Base-by-base conservation (phyloP, 2,113 vertebrate genomes). In the Grantiella picta region DNA sequence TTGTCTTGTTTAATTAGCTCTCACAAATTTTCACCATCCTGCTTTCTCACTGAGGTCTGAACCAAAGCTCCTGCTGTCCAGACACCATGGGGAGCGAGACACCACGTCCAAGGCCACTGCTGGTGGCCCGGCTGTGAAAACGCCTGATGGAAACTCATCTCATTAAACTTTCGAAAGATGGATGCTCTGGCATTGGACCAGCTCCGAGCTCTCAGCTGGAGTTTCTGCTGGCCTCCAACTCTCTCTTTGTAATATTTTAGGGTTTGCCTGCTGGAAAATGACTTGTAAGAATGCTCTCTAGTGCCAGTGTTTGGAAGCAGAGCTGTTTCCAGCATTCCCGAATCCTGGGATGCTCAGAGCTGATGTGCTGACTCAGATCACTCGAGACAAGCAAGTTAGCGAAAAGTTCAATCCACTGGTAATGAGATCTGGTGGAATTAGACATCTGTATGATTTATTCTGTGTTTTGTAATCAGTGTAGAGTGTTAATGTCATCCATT, bases 281-380 rank as follows among this genome's bases (percentile, higher is more conserved):
- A 96, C 90, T 96, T 97, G 82, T 70, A 93, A 93, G 88, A 96
- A 95, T 96, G 92, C 69, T 94, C 64, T 85, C 68, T 59, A 94
- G 80, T 3, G 60, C 90, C 86, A 97, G 95, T 24, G 61, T 93
- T 96, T 95, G 94, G 95, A 96, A 97, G 21, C 53, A 93, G 80
- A 95, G 78, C 88, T 4, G 52, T 11, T 94, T 95, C 85, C 93
- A 96, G 90, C 56, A 63, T 90, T 94, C 82, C 73, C 95, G 6
- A 96, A 82, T 96, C 73, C 86, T 95, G 73, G 93, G 95, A 96
- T 90, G 72, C 80, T 95, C 79, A 81, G 82, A 89, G 61, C 49
- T 78, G 68, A 88, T 86, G 44, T 94, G 96, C 95, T 94, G 96
- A 97, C 92, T 95, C 96, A 95, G 94, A 86, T 81, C 93, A 95